Base-by-base conservation (phyloP, 2,888 invertebrate genomes). In the Prosopocoilus inquinatus region DNA sequence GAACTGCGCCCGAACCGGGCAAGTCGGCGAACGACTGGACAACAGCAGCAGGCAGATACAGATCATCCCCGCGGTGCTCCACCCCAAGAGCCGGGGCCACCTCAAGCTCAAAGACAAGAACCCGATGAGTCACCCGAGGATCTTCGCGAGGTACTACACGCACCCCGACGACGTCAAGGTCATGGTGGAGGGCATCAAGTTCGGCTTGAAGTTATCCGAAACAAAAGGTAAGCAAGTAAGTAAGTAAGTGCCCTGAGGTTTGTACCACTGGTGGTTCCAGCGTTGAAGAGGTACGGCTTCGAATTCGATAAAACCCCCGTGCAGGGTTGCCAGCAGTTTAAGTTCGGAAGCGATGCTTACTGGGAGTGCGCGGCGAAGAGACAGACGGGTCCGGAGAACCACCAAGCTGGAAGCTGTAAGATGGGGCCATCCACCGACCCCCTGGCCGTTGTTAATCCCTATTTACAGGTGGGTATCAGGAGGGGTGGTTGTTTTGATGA, bases 21-120 rank as follows among this genome's bases (percentile, higher is more conserved):
- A 90, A 83, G 91, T 92, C 3, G 92, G 92, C 0, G 92, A 92
- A 73, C 78, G 83, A 38, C 78, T 86, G 0, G 88, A 86, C 53
- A 87, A 88, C 65, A 82, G 82, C 47, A 86, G 87, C 9, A 79
- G 92, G 5, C 80, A 81, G 45, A 84, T 92, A 52, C 84, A 85
- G 67, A 86, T 93, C 47, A 88, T 91, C 55, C 92, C 93, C 0
- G 88, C 91, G 0, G 85, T 91, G 0, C 75, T 97, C 67, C 89
- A 94, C 69, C 94, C 96, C 0, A 89, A 90, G 72, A 94, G 94
- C 62, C 82, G 90, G 8, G 97, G 97, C 0, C 84, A 83, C 33
- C 75, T 90, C 2, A 86, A 86, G 62, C 81, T 97, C 20, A 59
- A 82, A 82, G 58, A 89, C 8, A 82, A 81, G 47, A 87, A 96